Base-by-base conservation (phyloP, 2,888 invertebrate species). In the Callimorpha dominula region DNA sequence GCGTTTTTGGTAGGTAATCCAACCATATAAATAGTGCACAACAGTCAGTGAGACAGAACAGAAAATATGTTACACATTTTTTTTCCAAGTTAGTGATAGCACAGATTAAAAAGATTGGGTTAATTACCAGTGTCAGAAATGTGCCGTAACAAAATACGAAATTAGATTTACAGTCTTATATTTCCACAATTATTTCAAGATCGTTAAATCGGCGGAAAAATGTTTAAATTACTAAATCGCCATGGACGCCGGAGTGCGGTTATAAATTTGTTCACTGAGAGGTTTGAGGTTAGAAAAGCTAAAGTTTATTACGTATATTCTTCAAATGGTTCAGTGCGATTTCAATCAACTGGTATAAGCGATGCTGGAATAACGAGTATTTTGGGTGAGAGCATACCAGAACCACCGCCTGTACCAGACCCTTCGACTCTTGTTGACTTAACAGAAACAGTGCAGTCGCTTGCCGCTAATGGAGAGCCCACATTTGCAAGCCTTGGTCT, bases 401-500 rank as follows among this genome's bases (percentile, higher is more conserved):
- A 95, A 84, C 93, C 95, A 12, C 95, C 95, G 11, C 94, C 95
- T 12, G 89, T 95, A 31, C 95, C 95, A 5, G 93, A 94, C 78
- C 86, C 91, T n/a, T 82, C 92, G 0, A 84, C 87, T 67, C 77
- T 92, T 65, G 78, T 84, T 42, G 91, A 92, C 70, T 80, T 94
- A 74, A 88, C 91, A 65, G 94, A 92, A 75, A 87, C 92, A 8
- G 93, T 93, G 12, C 94, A 94, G 78, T 87, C 93, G n/a, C 82
- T 95, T 42, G 91, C 95, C 49, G 91, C 91, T 9, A 95, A 95
- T 86, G 98, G 97, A 12, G 99, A 99, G 88, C 97, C 98, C 0
- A 96, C 98, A 0, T 97, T 99, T 85, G 96, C 96, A 0, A 98
- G 98, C 73, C 90, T 99, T 66, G 99, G 99, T 0, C 95, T 99